phyloP scores from a whole-genome alignment of 2,888 invertebrate species.

The Ellobium chinense region DNA sequence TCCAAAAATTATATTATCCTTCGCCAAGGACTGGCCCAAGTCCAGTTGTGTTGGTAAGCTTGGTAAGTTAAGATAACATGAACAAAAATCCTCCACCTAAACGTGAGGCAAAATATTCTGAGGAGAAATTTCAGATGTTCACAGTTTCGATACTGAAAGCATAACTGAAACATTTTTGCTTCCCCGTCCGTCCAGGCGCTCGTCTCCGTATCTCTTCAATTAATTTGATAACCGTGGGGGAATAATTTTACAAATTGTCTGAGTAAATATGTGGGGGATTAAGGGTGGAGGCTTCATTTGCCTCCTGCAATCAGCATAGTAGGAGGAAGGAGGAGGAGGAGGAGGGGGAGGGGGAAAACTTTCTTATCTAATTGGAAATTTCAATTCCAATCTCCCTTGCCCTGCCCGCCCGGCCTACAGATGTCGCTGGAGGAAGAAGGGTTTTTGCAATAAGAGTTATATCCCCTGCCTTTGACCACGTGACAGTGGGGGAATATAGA shows the following conservation, averaged over 20 bases:
- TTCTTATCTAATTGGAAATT: slow-evolving; percentile 44
- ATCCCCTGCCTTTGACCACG: neutral
- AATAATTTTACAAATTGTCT: slow-evolving; percentile 50
- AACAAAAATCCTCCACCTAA: neutral
- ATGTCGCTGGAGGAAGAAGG: neutral
- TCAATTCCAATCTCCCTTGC: slow-evolving; percentile 14
- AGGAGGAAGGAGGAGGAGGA: neutral
- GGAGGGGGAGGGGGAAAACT: neutral
- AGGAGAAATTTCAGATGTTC: neutral
- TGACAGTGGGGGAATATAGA: slow-evolving; percentile 28
- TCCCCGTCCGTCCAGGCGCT: neutral
- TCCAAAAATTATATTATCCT: too few species aligned
- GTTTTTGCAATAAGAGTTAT: slow-evolving; percentile 29
- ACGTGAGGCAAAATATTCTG: neutral
- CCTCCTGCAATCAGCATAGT: slow-evolving; percentile 31
- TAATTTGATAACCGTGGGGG: slow-evolving; percentile 47
- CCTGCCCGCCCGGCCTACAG: neutral
- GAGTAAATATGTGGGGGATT: slow-evolving; percentile 45
- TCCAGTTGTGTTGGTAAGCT: too few species aligned
- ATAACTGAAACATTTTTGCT: slow-evolving; percentile 38
- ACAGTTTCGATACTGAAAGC: slow-evolving; percentile 13
- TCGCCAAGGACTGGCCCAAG: too few species aligned
- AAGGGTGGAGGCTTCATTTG: slow-evolving; percentile 34
- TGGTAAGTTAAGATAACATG: too few species aligned
- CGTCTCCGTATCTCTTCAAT: slow-evolving; percentile 43